These are phyloP conservation scores for Melolontha melolontha DNA, from an alignment of 2,888 invertebrate species.

Conservation along the genomic window DNA sequence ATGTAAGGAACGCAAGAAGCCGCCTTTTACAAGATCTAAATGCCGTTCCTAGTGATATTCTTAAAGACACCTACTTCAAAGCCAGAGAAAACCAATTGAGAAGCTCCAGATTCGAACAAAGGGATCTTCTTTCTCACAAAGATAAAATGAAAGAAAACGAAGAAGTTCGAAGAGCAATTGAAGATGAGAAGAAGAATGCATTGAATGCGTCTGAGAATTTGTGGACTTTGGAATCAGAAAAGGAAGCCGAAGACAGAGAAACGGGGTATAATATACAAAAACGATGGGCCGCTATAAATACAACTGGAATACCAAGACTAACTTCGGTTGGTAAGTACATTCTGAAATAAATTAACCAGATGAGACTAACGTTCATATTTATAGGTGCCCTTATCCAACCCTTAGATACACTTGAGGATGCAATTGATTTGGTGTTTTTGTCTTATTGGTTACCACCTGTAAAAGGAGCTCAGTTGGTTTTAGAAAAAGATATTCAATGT, in stretches of 20 bases:
- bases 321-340: slow-evolving; percentile 61
- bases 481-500: slow-evolving; percentile 75
- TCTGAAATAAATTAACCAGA: not conserved
- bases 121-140: slow-evolving; percentile 61
- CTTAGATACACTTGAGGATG: slow-evolving; percentile 59
- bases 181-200: slow-evolving; percentile 56
- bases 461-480: slow-evolving; percentile 68
- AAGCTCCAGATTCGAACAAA: slow-evolving; percentile 62
- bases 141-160: slow-evolving; percentile 60
- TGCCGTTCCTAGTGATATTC: slow-evolving; percentile 62
- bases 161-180: slow-evolving; percentile 58
- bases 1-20: slow-evolving; percentile 60
- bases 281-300: slow-evolving; percentile 51
- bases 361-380: slow-evolving; percentile 19
- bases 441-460: slow-evolving; percentile 81
- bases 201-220: slow-evolving; percentile 61
- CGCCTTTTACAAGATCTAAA: slow-evolving; percentile 62
- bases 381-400: slow-evolving; percentile 58
- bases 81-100: slow-evolving; percentile 60
- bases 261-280: slow-evolving; percentile 58
- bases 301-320: slow-evolving; percentile 56
- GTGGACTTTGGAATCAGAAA: slow-evolving; percentile 71
- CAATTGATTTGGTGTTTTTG: slow-evolving; percentile 77
- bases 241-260: slow-evolving; percentile 66
- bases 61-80: slow-evolving; percentile 63